Conservation (phyloP, 2,888 invertebrate genomes). For the Apamea epomidion region DNA sequence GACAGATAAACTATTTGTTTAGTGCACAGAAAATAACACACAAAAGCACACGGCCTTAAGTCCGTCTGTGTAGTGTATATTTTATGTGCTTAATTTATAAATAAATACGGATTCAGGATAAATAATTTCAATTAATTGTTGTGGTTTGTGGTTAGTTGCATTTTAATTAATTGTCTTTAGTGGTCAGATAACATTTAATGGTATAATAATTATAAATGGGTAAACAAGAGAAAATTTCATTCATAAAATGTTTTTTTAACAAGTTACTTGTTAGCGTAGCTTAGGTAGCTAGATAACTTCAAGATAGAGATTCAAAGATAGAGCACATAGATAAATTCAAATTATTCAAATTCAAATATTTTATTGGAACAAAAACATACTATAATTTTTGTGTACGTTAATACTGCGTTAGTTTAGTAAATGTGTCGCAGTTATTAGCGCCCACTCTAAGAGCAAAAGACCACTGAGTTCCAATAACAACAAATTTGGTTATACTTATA, state of each 20-base stretch:
- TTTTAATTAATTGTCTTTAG: constrained; percentile 2
- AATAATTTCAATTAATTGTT: not conserved
- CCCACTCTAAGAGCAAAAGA: no score
- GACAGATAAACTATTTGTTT: not conserved
- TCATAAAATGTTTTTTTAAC: not conserved
- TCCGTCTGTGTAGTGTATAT: not conserved
- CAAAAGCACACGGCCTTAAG: not conserved
- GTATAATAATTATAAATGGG: not conserved
- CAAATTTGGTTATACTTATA: no score
- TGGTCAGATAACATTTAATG: not conserved
- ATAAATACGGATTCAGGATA: not conserved
- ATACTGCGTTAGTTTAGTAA: no score
- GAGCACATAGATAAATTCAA: no score
- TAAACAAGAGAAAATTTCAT: not conserved
- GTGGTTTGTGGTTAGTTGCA: not conserved
- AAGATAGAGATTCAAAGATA: no score
- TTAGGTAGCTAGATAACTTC: no score
- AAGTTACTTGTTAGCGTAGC: not conserved
- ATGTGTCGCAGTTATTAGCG: no score
- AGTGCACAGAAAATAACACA: not conserved
- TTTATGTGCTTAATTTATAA: not conserved
- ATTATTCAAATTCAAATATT: no score
- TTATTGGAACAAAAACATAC: no score
- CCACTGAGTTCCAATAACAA: no score
- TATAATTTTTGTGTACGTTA: no score